Percentiles rank a stretch among this genome's conserved stretches.
These are phyloP conservation scores for Dipus sagitta DNA, from an alignment of 2,797 vertebrate genomes.

Conservation along the genomic window DNA sequence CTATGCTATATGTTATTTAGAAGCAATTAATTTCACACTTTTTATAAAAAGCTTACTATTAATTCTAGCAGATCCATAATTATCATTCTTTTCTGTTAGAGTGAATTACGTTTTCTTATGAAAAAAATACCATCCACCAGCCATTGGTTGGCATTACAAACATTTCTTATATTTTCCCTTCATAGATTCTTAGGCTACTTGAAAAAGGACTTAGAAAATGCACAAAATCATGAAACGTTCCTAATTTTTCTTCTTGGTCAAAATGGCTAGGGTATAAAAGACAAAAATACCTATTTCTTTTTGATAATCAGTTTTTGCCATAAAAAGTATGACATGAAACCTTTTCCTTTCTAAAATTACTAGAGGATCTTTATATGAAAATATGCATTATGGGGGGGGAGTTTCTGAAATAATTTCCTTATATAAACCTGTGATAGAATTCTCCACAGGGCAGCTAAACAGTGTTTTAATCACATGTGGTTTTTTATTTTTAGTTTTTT, in stretches of 20 bases:
- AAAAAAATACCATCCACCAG: neutral
- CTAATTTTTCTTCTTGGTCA: conserved; percentile 41
- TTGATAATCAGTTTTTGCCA: neutral
- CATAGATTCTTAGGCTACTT: conserved; percentile 21
- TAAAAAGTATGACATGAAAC: conserved; percentile 45
- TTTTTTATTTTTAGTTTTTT: neutral
- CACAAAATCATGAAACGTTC: conserved; percentile 19
- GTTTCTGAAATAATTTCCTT: conserved; percentile 52
- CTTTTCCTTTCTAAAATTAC: conserved; percentile 21
- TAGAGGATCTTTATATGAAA: neutral
- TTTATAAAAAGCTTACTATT: conserved; percentile 47
- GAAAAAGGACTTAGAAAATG: conserved; percentile 24
- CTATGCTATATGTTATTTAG: conserved; percentile 59
- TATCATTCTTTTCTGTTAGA: neutral
- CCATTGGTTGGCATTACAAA: neutral
- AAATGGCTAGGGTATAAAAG: neutral
- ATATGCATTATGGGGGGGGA: neutral
- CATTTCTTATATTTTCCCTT: conserved; percentile 48
- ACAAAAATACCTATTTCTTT: conserved; percentile 36
- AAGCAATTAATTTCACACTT: conserved; percentile 58
- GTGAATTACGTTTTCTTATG: conserved; percentile 51
- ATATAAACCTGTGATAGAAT: neutral
- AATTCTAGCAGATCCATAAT: conserved; percentile 63
- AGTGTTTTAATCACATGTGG: conserved; percentile 48
- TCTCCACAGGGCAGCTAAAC: conserved; percentile 24